Percentiles rank a stretch among this genome's conserved stretches.
Evolutionary conservation across 2,113 vertebrate species (phyloP).

Genomic region (Oophaga pumilio): DNA sequence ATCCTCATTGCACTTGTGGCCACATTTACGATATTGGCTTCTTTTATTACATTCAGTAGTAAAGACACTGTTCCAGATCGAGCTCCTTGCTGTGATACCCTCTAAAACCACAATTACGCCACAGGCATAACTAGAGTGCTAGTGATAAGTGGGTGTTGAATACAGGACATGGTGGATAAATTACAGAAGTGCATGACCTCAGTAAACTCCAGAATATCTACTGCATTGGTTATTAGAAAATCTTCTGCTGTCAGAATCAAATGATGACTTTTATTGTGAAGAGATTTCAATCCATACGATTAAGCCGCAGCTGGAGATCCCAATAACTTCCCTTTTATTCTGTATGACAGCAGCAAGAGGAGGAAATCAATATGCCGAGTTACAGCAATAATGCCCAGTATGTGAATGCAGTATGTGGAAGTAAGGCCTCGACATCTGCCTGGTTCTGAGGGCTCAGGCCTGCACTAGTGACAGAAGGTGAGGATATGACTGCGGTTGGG

Average conservation of each 20-base stretch:
- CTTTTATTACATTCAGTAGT: background rate
- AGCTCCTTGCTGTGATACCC: background rate
- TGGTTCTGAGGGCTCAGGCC: background rate
- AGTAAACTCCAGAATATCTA: background rate
- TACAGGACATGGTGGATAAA: background rate
- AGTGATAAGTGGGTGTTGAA: background rate
- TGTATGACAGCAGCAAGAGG: background rate
- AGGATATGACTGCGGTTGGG: background rate
- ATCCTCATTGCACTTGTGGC: no score
- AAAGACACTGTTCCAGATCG: background rate
- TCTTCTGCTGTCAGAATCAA: background rate
- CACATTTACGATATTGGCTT: background rate
- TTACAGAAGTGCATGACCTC: background rate
- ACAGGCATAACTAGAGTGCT: background rate
- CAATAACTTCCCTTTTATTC: background rate
- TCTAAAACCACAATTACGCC: background rate
- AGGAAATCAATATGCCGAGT: no score
- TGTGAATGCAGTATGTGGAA: background rate
- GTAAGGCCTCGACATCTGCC: background rate
- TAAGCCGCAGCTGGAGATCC: background rate
- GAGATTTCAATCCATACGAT: background rate
- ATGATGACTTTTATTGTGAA: background rate
- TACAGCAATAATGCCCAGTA: background rate
- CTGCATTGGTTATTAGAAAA: background rate
- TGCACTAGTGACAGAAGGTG: background rate